Evolutionary conservation across 2,797 vertebrate species (phyloP), one percentile per base, ranked within the genome.

Genomic region (Lacerta bilineata): DNA sequence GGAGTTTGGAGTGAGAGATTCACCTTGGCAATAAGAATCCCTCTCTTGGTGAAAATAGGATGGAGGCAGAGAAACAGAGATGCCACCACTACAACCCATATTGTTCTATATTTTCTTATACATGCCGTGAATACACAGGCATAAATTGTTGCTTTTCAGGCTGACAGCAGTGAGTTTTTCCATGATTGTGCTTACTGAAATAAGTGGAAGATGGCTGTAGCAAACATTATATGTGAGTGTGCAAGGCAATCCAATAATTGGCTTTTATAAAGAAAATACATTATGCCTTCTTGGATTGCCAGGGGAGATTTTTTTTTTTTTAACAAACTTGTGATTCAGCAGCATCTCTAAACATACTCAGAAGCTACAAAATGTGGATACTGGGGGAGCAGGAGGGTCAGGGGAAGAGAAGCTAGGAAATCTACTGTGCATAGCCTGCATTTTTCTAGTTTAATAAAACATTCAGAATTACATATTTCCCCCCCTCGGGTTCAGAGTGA

Each of bases 181-280:
- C 46, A 66, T 46, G 59, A 36, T 43, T 27, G 17, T 66, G 20
- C 20, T 77, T 8, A 25, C 20, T 83, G 41, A 77, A 66, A 50
- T 83, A 11, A 68, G 25, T 27, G 50, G 41, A 61, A 68, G 46
- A 41, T n/a, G 3, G 7, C 27, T 64, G 39, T 64, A 36, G 46
- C 18, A 83, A 83, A 1, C 23, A 76, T 46, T 8, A 55, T 29
- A 25, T 39, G n/a, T n/a, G 13, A 46, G 10, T 66, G 68, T 81
- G 78, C 50, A 74, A 74, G 25, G 2, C 83, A 75, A 76, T 69
- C n/a, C 61, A 83, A 29, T 77, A 69, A 76, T n/a, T 71, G 64
- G 74, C 17, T 71, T 84, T 88, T 88, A 33, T 79, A 78, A 87
- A 72, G 55, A 55, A 84, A 84, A 83, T 39, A 88, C 13, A 75